Evolutionary conservation across 2,797 vertebrate species (phyloP).

Genomic region (Labroides dimidiatus): DNA sequence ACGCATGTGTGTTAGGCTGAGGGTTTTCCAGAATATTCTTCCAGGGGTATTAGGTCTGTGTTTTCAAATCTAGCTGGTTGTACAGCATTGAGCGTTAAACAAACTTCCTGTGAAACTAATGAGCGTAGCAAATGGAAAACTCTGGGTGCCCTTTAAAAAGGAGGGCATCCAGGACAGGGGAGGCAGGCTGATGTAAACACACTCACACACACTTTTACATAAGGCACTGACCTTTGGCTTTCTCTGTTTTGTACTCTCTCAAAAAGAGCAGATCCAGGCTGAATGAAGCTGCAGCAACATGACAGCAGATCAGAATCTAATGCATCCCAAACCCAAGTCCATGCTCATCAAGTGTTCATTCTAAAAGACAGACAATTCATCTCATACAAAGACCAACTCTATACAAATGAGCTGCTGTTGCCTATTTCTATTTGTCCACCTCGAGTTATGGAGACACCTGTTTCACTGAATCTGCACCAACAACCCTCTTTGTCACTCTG

Average conservation of each 20-base stretch:
- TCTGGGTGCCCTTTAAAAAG: constrained; percentile 56
- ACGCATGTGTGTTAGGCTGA: constrained; percentile 79
- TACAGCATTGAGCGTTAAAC: constrained; percentile 67
- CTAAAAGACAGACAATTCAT: too few species aligned
- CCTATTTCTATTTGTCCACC: constrained; percentile 42
- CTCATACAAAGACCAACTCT: too few species aligned
- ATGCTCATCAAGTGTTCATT: too few species aligned
- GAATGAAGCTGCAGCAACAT: too few species aligned
- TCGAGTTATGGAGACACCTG: constrained; percentile 31
- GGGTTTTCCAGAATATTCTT: constrained; percentile 79
- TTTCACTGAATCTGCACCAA: constrained; percentile 39
- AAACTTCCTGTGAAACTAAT: constrained; percentile 81
- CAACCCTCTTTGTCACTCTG: not conserved
- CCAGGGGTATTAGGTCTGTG: constrained; percentile 67
- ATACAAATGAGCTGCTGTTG: constrained; percentile 12
- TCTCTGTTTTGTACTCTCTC: too few species aligned
- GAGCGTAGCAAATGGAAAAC: constrained; percentile 69
- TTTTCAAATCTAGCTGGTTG: constrained; percentile 68
- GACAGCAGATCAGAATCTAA: too few species aligned
- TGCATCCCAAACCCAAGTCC: too few species aligned
- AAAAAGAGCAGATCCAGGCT: too few species aligned
- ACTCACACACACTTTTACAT: constrained; percentile 63
- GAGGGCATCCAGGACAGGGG: constrained; percentile 54
- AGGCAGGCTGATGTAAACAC: constrained; percentile 30
- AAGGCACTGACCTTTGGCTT: constrained; percentile 37